These are phyloP conservation scores for Plodia interpunctella DNA, from an alignment of 1,140 invertebrate genomes.

Conservation along the genomic window DNA sequence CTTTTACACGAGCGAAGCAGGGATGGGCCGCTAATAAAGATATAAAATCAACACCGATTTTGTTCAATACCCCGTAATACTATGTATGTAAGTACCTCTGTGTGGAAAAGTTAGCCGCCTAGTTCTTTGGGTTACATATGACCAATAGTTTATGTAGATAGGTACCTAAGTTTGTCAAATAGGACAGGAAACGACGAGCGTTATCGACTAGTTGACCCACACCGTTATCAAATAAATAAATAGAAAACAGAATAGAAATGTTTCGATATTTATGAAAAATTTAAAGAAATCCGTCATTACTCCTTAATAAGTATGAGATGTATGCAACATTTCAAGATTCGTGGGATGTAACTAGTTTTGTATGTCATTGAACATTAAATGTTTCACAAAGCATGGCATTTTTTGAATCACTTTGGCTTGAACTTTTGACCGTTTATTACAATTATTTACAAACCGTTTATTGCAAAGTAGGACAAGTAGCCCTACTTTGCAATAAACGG, in stretches of 20 bases:
- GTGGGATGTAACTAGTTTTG: no score
- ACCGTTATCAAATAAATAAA: neutral
- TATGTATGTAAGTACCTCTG: no score
- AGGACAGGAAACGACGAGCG: neutral
- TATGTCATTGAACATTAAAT: no score
- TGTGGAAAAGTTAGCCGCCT: neutral
- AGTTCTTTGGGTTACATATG: neutral
- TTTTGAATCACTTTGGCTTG: neutral
- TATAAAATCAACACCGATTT: no score
- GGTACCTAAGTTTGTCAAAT: neutral
- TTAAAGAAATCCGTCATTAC: no score
- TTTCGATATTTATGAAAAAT: no score
- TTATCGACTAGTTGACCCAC: constrained; percentile 1
- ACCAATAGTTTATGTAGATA: neutral
- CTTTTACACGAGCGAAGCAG: no score
- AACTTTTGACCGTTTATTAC: neutral
- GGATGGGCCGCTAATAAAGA: no score
- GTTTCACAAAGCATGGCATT: neutral
- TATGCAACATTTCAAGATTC: no score
- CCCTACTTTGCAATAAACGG: neutral
- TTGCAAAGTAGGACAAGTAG: neutral
- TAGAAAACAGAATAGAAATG: neutral
- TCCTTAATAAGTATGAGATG: no score
- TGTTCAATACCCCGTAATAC: no score
- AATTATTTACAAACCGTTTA: no score